Conservation (phyloP, 1,140 invertebrate genomes). For the Chelonus insularis region DNA sequence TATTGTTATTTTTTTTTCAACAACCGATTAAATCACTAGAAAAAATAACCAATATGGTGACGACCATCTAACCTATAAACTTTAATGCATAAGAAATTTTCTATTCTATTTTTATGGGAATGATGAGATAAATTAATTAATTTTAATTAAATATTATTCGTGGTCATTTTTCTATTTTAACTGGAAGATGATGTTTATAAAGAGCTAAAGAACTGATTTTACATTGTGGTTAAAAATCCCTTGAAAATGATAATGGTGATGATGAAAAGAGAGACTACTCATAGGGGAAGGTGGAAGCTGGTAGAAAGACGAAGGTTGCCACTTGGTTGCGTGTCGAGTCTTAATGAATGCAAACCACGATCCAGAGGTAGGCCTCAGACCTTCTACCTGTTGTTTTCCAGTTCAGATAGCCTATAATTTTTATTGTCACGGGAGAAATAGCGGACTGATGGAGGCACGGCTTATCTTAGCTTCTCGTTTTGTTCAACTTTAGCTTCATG, state of each 20-base stretch:
- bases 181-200: too few species aligned
- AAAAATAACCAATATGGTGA: too few species aligned
- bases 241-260: neutral
- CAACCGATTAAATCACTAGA: too few species aligned
- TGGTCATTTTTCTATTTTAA: too few species aligned
- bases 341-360: slow-evolving; percentile 69
- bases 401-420: slow-evolving; percentile 68
- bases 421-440: slow-evolving; percentile 68
- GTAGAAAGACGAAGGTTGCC: slow-evolving; percentile 36
- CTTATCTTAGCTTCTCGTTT: slow-evolving; percentile 58
- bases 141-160: too few species aligned
- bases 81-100: too few species aligned
- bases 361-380: slow-evolving; percentile 55
- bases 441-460: slow-evolving; percentile 58
- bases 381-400: slow-evolving; percentile 67
- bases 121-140: too few species aligned
- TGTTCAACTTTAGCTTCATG: slow-evolving; percentile 38
- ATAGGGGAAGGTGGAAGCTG: neutral
- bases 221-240: too few species aligned
- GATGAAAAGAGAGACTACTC: slow-evolving; percentile 17
- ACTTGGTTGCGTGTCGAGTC: slow-evolving; percentile 61
- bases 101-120: too few species aligned
- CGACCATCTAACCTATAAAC: too few species aligned
- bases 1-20: too few species aligned
- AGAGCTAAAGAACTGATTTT: too few species aligned